Evolutionary conservation across 2,888 invertebrate species (phyloP).

Genomic region (Vanessa cardui): DNA sequence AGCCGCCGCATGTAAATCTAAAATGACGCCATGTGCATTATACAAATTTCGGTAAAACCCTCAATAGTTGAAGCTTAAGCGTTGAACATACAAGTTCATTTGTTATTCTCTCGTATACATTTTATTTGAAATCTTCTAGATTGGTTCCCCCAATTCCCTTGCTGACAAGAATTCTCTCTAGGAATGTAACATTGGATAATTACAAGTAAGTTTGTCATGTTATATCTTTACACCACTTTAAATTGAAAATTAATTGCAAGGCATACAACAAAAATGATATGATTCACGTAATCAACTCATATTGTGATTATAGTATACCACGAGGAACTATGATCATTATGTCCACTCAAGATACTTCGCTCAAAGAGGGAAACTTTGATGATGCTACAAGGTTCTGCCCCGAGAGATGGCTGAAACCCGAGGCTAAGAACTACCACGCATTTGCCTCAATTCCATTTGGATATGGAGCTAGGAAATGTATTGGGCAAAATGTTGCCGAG

Average conservation of each 20-base stretch:
- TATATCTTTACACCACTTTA: neutral
- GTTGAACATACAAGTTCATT: no score
- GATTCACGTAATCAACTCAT: neutral
- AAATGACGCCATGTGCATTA: no score
- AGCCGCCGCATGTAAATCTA: no score
- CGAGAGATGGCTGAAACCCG: constrained; percentile 83
- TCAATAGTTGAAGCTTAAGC: no score
- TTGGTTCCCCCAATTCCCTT: constrained; percentile 86
- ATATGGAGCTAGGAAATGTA: constrained; percentile 83
- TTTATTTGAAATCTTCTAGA: constrained; percentile 54
- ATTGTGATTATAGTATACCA: constrained; percentile 60
- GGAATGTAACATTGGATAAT: constrained; percentile 83
- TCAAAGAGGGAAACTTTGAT: constrained; percentile 85
- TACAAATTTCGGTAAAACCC: no score
- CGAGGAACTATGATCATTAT: constrained; percentile 85
- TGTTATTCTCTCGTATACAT: no score
- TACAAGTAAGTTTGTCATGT: constrained; percentile 71
- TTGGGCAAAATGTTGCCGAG: constrained; percentile 85
- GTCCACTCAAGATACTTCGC: constrained; percentile 84
- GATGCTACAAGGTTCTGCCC: constrained; percentile 84
- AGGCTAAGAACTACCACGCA: constrained; percentile 68
- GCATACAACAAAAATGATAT: neutral
- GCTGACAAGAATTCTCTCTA: constrained; percentile 82
- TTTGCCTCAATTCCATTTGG: constrained; percentile 86
- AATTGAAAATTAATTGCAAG: no score